Evolutionary conservation across 2,888 invertebrate genomes (phyloP).

Genomic region (Lasioglossum oenotherae): DNA sequence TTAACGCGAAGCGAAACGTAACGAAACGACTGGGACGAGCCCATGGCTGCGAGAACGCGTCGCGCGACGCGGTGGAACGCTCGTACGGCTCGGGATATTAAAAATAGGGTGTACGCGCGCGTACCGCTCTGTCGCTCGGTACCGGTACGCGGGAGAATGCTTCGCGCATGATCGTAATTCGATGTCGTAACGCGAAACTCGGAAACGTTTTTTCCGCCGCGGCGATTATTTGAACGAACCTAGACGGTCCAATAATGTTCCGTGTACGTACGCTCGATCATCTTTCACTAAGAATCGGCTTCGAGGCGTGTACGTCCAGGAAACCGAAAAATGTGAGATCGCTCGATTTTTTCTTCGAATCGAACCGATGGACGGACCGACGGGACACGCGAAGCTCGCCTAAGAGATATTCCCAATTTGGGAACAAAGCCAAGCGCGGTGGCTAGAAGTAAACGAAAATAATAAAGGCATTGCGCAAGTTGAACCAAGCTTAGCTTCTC

Average conservation of each 20-base stretch:
- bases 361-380: background rate
- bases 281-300: background rate
- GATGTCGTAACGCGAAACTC: background rate
- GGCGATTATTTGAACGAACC: background rate
- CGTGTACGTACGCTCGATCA: background rate
- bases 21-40: background rate
- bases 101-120: background rate
- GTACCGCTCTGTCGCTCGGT: background rate
- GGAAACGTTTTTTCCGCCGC: background rate
- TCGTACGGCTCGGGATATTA: background rate
- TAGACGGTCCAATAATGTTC: background rate
- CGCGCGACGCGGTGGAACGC: background rate
- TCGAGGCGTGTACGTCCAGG: background rate
- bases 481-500: slow-evolving; percentile 43
- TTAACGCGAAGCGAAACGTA: background rate
- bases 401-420: slow-evolving; percentile 69
- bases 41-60: background rate
- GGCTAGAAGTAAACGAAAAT: slow-evolving; percentile 71
- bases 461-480: slow-evolving; percentile 73
- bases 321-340: background rate
- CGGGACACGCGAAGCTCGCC: background rate
- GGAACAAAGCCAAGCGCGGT: slow-evolving; percentile 73
- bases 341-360: background rate
- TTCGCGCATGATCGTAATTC: background rate
- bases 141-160: background rate